These are phyloP conservation scores for Catotricha subobsoleta DNA, from an alignment of 2,888 invertebrate genomes.

Conservation along the genomic window DNA sequence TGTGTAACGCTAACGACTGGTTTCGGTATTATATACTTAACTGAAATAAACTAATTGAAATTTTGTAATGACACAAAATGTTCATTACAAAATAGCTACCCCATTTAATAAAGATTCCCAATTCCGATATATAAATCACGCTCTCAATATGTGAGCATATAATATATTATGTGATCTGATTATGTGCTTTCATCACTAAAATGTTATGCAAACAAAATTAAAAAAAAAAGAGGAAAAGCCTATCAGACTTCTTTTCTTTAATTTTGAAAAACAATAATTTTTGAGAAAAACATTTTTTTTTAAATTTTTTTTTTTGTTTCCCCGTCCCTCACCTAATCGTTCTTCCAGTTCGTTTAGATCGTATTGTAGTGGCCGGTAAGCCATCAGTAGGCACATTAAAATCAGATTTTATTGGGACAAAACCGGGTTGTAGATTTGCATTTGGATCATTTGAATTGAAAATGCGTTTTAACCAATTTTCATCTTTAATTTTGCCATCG, in stretches of 20 bases:
- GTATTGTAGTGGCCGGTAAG: constrained; percentile 21
- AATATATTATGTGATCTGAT: too few species aligned
- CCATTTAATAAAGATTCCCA: too few species aligned
- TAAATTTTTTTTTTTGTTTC: not conserved
- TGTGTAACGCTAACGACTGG: too few species aligned
- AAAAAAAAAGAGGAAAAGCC: too few species aligned
- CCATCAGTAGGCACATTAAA: constrained; percentile 29
- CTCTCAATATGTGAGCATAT: too few species aligned
- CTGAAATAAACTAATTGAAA: too few species aligned
- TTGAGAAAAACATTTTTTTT: not conserved
- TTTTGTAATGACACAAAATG: too few species aligned
- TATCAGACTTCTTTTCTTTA: not conserved
- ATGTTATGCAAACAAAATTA: too few species aligned
- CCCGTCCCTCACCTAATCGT: constrained; percentile 33
- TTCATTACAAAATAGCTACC: too few species aligned
- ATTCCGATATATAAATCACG: too few species aligned
- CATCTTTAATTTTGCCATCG: constrained; percentile 17
- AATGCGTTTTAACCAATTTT: constrained; percentile 29
- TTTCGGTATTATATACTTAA: too few species aligned
- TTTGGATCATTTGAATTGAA: constrained; percentile 14
- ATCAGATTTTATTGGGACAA: constrained; percentile 16
- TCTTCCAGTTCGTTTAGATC: constrained; percentile 21
- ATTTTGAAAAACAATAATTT: constrained; percentile 2
- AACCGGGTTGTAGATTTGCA: constrained; percentile 16
- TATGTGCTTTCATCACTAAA: too few species aligned